phyloP scores from a whole-genome alignment of 2,113 vertebrate genomes.

The Ageneiosus marmoratus region DNA sequence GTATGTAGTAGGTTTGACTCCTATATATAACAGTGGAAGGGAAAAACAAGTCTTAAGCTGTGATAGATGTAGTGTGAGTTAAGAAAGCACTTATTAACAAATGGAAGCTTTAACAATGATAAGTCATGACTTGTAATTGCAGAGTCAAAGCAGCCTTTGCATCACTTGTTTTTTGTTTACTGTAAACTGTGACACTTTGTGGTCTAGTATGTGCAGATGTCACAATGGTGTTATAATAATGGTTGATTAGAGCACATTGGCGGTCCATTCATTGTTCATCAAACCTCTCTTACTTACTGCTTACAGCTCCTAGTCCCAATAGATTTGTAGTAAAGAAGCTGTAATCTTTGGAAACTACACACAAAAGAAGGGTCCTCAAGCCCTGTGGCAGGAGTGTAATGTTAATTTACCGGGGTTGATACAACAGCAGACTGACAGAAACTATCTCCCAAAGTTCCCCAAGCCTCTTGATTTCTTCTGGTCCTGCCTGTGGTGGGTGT shows the following conservation, averaged over 20 bases:
- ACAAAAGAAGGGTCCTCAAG: constrained; percentile 7
- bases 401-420: constrained; percentile 6
- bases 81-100: constrained; percentile 28
- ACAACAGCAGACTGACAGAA: constrained; percentile 19
- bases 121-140: constrained; percentile 54
- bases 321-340: constrained; percentile 10
- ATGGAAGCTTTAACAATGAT: constrained; percentile 49
- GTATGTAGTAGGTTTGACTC: constrained; percentile 2
- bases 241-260: constrained; percentile 52
- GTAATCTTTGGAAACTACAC: constrained; percentile 4
- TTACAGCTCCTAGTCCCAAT: constrained; percentile 5
- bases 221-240: constrained; percentile 45
- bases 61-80: constrained; percentile 11
- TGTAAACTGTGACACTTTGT: constrained; percentile 42
- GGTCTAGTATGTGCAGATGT: constrained; percentile 35
- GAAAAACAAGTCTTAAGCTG: constrained; percentile 19
- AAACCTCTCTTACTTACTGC: background rate
- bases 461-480: background rate
- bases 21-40: background rate
- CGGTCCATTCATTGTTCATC: constrained; percentile 5
- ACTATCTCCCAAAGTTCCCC: background rate
- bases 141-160: constrained; percentile 55
- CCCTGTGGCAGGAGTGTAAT: constrained; percentile 1
- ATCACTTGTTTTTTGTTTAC: constrained; percentile 55
- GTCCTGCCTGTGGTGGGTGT: constrained; percentile 36